phyloP scores from a whole-genome alignment of 1,140 invertebrate genomes.

The Bombus superbus region DNA sequence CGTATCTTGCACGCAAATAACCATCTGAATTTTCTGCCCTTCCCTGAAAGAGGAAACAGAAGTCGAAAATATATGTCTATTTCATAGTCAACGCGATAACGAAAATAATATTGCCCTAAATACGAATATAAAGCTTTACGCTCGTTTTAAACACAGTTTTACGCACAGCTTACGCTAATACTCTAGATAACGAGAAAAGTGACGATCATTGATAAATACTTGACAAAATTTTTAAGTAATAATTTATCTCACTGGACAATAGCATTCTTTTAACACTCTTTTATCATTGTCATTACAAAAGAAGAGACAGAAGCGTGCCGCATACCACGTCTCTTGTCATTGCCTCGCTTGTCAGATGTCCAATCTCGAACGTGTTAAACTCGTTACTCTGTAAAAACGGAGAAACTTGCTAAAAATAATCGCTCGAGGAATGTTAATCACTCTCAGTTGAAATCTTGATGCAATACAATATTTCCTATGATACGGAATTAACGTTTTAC shows the following conservation, averaged over 20 bases:
- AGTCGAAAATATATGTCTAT: not conserved
- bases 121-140: too few species aligned
- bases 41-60: conserved; percentile 14
- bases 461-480: not conserved
- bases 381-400: conserved; percentile 40
- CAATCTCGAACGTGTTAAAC: conserved; percentile 40
- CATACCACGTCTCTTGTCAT: conserved; percentile 31
- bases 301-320: not conserved
- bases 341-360: not conserved
- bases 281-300: not conserved
- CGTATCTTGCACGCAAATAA: not conserved
- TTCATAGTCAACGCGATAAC: not conserved
- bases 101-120: not conserved
- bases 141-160: too few species aligned
- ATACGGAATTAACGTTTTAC: not conserved
- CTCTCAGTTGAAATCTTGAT: too few species aligned
- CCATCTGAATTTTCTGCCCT: not conserved
- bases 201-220: not conserved
- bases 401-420: not conserved
- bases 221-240: too few species aligned
- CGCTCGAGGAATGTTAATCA: not conserved
- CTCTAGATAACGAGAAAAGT: not conserved
- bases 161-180: not conserved
- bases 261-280: conserved; percentile 4
- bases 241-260: not conserved